These are phyloP conservation scores for Pegea sp. DNA, from an alignment of 23 tunicate species.

Conservation along the genomic window DNA sequence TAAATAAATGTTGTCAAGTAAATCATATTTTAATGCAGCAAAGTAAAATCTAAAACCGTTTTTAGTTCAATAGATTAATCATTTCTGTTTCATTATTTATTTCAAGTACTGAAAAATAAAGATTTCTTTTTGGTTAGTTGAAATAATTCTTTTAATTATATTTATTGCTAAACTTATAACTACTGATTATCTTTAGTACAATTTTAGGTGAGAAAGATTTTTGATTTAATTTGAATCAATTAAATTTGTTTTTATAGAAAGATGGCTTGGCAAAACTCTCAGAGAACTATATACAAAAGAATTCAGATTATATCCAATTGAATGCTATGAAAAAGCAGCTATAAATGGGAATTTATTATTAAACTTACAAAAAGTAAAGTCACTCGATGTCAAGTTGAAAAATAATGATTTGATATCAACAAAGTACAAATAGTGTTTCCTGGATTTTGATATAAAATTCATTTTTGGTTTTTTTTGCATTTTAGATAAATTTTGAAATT, in stretches of 20 bases:
- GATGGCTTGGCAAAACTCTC: conserved; percentile 77
- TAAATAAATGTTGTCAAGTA: neutral
- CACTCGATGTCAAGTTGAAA: conserved; percentile 21
- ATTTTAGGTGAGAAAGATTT: neutral
- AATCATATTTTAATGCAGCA: no score
- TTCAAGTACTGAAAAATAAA: neutral
- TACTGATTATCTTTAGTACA: neutral
- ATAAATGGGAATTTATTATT: conserved; percentile 12
- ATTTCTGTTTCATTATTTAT: neutral
- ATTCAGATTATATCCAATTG: conserved; percentile 45
- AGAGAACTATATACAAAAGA: conserved; percentile 46
- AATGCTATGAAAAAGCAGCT: conserved; percentile 32
- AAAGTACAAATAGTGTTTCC: no score
- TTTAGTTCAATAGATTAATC: neutral
- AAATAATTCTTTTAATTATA: no score
- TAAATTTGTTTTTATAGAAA: conserved; percentile 11
- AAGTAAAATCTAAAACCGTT: neutral
- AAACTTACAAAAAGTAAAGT: conserved; percentile 15
- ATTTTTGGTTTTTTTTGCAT: no score
- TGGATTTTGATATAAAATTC: no score
- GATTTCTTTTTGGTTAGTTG: no score
- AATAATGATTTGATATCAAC: conserved; percentile 38
- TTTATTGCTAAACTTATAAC: neutral
- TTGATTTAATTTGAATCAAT: neutral
- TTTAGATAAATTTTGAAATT: no score